These are phyloP conservation scores for Pteropus rufus DNA, from an alignment of 2,797 vertebrate species.

Conservation along the genomic window DNA sequence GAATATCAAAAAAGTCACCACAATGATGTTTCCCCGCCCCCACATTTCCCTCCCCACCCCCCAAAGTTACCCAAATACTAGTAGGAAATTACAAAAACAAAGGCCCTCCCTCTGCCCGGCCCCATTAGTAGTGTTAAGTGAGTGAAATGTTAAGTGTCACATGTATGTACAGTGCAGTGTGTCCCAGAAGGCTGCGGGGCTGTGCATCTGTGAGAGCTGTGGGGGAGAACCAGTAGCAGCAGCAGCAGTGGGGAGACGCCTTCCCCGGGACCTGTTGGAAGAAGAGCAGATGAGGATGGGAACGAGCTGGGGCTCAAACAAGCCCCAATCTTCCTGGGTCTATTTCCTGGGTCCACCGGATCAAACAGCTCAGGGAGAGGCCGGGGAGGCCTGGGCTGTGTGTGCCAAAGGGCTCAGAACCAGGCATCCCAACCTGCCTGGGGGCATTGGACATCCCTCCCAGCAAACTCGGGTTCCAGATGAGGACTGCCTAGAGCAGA, in stretches of 20 bases:
- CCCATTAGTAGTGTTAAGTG: conserved; percentile 84
- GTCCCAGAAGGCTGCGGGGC: conserved; percentile 80
- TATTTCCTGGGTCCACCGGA: background rate
- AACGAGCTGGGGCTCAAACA: background rate
- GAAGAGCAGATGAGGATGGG: background rate
- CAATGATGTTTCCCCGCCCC: conserved; percentile 76
- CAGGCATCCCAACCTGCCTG: background rate
- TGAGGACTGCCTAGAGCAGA: background rate
- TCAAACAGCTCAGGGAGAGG: background rate
- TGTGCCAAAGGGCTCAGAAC: background rate
- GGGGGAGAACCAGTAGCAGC: conserved; percentile 79
- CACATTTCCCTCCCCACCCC: conserved; percentile 73
- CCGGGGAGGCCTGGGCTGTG: background rate
- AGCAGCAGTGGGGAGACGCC: conserved; percentile 67
- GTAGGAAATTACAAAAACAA: conserved; percentile 82
- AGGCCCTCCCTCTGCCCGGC: conserved; percentile 39
- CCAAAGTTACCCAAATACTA: conserved; percentile 75
- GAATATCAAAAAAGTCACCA: conserved; percentile 90
- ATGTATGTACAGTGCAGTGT: conserved; percentile 83
- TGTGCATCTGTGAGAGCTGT: conserved; percentile 79
- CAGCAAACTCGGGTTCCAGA: background rate
- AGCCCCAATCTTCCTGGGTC: background rate
- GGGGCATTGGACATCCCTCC: background rate
- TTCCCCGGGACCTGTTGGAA: conserved; percentile 8
- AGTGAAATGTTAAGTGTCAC: conserved; percentile 82